Evolutionary conservation across 1,140 invertebrate species (phyloP).

Genomic region (Battus philenor): DNA sequence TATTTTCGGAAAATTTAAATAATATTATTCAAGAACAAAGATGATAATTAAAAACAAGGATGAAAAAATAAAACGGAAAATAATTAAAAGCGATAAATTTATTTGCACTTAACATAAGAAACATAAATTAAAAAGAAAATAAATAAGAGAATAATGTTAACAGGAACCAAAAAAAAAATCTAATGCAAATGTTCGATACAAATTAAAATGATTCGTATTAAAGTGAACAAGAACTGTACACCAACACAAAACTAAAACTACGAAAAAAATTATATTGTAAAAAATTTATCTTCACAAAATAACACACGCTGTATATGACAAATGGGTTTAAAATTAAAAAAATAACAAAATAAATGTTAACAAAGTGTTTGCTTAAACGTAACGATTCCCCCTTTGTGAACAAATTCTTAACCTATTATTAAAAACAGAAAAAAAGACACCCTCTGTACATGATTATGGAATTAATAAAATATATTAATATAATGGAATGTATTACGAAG

Average conservation of each 20-base stretch:
- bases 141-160: conserved; percentile 69
- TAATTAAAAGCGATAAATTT: conserved; percentile 73
- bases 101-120: conserved; percentile 69
- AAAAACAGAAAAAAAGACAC: conserved; percentile 20
- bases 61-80: conserved; percentile 44
- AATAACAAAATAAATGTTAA: conserved; percentile 67
- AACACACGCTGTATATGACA: conserved; percentile 59
- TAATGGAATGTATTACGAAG: conserved; percentile 66
- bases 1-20: too few relatives aligned
- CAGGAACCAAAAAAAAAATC: conserved; percentile 54
- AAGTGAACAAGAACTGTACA: conserved; percentile 50
- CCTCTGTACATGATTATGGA: conserved; percentile 19
- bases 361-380: conserved; percentile 70
- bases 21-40: too few relatives aligned
- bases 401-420: conserved; percentile 25
- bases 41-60: too few relatives aligned
- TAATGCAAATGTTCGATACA: conserved; percentile 27
- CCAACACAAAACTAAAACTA: conserved; percentile 49
- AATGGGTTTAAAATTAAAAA: conserved; percentile 49
- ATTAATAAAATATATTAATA: conserved; percentile 16
- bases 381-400: conserved; percentile 64
- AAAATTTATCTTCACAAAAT: conserved; percentile 43
- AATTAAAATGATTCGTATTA: conserved; percentile 36
- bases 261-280: conserved; percentile 41
- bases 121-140: conserved; percentile 68